Percentiles rank a stretch among this genome's conserved stretches.
phyloP scores from a whole-genome alignment of 2,888 invertebrate species.

The Caenorhabditis imperialis region DNA sequence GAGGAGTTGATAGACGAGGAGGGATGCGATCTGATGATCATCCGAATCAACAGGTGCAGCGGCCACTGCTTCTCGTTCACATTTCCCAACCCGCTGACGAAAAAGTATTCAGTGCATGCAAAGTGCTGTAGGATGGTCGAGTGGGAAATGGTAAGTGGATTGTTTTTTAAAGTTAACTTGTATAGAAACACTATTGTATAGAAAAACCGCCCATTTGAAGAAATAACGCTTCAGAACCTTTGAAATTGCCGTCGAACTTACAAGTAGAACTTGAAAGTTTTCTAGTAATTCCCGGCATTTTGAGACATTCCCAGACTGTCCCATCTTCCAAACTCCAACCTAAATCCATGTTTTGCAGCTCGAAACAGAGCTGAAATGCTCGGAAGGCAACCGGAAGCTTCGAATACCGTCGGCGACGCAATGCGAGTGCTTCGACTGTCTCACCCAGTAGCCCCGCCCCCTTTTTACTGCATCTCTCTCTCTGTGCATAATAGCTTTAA shows the following conservation, averaged over 20 bases:
- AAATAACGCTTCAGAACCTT: too few relatives aligned
- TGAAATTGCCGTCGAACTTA: too few relatives aligned
- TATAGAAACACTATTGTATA: too few relatives aligned
- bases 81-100: constrained; percentile 66
- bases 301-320: too few relatives aligned
- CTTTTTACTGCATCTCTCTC: constrained; percentile 1
- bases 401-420: constrained; percentile 69
- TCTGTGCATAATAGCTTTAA: constrained; percentile 20
- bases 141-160: constrained; percentile 65
- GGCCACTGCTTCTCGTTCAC: constrained; percentile 71
- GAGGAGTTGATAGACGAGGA: constrained; percentile 71
- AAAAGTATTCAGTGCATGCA: constrained; percentile 57
- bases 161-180: too few relatives aligned
- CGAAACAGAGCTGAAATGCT: constrained; percentile 65
- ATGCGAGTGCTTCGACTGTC: constrained; percentile 72
- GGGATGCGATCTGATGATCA: constrained; percentile 71
- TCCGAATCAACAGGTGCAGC: constrained; percentile 70
- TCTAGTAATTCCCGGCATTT: too few relatives aligned
- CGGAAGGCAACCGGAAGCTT: constrained; percentile 57
- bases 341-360: constrained; percentile 69
- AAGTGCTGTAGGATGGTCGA: constrained; percentile 72
- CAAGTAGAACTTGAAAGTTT: too few relatives aligned
- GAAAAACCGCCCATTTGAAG: too few relatives aligned
- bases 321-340: too few relatives aligned
- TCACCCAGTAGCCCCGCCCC: constrained; percentile 40